Base-by-base conservation (phyloP, 53 echinoderm and acorn worm genomes). In the Apostichopus leukothele region DNA sequence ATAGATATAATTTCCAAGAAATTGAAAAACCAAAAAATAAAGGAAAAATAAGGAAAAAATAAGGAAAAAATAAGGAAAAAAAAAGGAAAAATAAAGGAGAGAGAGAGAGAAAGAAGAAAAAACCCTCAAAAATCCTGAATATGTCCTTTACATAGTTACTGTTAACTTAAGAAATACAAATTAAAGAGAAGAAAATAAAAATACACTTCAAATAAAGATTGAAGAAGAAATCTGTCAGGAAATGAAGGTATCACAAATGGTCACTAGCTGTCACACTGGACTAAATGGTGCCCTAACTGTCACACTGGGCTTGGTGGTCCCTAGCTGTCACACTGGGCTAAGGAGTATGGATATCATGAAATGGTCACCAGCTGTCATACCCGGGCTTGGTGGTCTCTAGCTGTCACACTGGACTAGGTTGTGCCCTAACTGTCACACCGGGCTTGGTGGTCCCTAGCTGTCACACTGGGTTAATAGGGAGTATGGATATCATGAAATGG, bases 81-180 rank as follows among this genome's bases (percentile, higher is more conserved):
- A 4, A 61, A 61, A 61, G 10, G 61, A 61, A 10, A 61, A 61
- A 61, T 12, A 61, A n/a, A n/a, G n/a, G 63, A 61, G 63, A 14
- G 14, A 63, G 14, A 63, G 63, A 63, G 14, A 63, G 63, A 63
- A 4, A 63, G 4, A 0, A 76, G 10, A 76, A 51, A 77, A 77
- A 77, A 14, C 51, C 18, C 77, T 5, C 23, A 50, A n/a, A 16
- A 79, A 5, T 52, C 79, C 50, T 53, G 19, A 13, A 52, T 50
- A 79, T 79, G 19, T 79, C 79, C 54, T 78, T 79, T 53, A 79
- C 54, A 79, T 79, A 79, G 79, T 79, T 79, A 79, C 79, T 79
- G 79, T 79, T 79, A 6, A 11, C 3, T 51, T 11, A 50, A 79
- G n/a, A 18, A 9, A 9, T 16, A 77, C 16, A 77, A 25, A 76